phyloP scores from a whole-genome alignment of 2,888 invertebrate species.

The Falcaria lacertinaria region DNA sequence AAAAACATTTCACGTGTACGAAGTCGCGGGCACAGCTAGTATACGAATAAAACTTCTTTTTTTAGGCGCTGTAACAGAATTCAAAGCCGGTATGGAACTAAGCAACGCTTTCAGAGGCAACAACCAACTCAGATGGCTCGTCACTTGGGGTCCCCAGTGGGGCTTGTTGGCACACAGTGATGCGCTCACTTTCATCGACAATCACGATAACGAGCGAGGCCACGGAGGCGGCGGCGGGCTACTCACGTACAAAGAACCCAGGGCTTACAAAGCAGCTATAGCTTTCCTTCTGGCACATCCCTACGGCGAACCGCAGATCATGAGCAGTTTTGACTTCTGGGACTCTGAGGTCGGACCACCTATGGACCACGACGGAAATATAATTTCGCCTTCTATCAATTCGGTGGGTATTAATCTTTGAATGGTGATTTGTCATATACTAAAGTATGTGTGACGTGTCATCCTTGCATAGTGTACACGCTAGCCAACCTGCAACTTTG shows the following conservation, averaged over 20 bases:
- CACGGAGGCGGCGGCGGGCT: slow-evolving; percentile 78
- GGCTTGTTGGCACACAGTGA: slow-evolving; percentile 73
- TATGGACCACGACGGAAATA: slow-evolving; percentile 78
- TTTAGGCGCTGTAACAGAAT: slow-evolving; percentile 83
- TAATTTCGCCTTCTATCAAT: slow-evolving; percentile 83
- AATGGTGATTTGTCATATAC: not conserved
- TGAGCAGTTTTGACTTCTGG: slow-evolving; percentile 90
- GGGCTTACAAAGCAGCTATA: slow-evolving; percentile 86
- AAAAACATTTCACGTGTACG: too few relatives aligned
- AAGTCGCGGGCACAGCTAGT: too few relatives aligned
- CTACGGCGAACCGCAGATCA: slow-evolving; percentile 88
- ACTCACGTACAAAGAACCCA: slow-evolving; percentile 82
- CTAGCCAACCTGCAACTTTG: too few relatives aligned
- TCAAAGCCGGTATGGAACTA: slow-evolving; percentile 69
- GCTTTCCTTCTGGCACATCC: slow-evolving; percentile 92
- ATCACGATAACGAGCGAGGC: slow-evolving; percentile 90
- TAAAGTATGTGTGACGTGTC: too few relatives aligned
- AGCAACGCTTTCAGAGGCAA: slow-evolving; percentile 56
- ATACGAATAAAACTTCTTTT: too few relatives aligned
- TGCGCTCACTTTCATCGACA: slow-evolving; percentile 87
- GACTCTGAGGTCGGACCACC: slow-evolving; percentile 84
- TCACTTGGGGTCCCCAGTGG: slow-evolving; percentile 83
- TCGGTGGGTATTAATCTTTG: slow-evolving; percentile 42
- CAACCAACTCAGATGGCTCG: slow-evolving; percentile 81
- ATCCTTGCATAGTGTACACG: too few relatives aligned